Percentiles rank a stretch among this genome's conserved stretches.
Conservation (phyloP, 1,140 invertebrate genomes). For the Macrotrachela quadricornifera region DNA sequence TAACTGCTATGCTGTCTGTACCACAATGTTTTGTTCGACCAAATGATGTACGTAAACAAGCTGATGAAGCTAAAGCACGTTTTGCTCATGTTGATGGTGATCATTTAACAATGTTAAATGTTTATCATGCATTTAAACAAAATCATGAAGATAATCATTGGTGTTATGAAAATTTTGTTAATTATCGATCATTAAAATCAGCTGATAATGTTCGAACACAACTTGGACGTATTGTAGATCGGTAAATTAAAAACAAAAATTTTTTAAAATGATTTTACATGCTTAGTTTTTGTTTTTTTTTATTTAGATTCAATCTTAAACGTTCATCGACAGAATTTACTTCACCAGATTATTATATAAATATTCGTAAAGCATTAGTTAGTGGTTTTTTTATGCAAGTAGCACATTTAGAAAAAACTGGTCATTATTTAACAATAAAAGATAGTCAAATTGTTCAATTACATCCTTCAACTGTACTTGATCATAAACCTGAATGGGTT, state of each 20-base stretch:
- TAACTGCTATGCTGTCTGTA: slow-evolving; percentile 86
- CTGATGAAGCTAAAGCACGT: slow-evolving; percentile 94
- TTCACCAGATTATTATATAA: slow-evolving; percentile 92
- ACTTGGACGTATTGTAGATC: slow-evolving; percentile 61
- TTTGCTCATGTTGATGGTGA: slow-evolving; percentile 99
- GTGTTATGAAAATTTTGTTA: slow-evolving; percentile 99
- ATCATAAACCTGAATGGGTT: slow-evolving; percentile 99
- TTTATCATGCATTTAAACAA: slow-evolving; percentile 97
- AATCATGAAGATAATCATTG: slow-evolving; percentile 76
- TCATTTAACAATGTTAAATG: slow-evolving; percentile 76
- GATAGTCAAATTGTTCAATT: slow-evolving; percentile 96
- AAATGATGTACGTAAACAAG: slow-evolving; percentile 91
- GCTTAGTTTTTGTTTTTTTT: no score
- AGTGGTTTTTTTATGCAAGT: slow-evolving; percentile 99
- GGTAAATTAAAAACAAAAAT: slow-evolving; percentile 19
- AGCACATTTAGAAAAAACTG: slow-evolving; percentile 76
- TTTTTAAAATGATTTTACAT: no score
- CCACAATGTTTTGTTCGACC: slow-evolving; percentile 98
- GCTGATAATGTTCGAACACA: slow-evolving; percentile 64
- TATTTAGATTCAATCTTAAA: slow-evolving; percentile 52
- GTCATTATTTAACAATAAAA: slow-evolving; percentile 92
- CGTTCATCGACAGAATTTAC: slow-evolving; percentile 82
- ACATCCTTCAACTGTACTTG: slow-evolving; percentile 90
- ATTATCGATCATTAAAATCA: slow-evolving; percentile 86
- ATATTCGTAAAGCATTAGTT: slow-evolving; percentile 89